phyloP scores from a whole-genome alignment of 2,797 vertebrate species.

The Sciurus carolinensis region DNA sequence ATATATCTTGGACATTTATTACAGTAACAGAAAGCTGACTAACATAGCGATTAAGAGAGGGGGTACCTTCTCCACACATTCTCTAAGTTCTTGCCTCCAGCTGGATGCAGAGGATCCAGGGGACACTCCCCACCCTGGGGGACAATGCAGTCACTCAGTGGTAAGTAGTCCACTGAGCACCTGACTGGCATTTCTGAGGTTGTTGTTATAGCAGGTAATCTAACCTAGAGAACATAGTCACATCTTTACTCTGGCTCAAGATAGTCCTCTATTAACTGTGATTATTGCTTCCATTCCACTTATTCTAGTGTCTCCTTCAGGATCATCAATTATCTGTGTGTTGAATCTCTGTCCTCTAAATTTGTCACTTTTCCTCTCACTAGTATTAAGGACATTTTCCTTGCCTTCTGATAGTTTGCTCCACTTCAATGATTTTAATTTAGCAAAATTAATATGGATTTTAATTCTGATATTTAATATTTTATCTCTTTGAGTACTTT shows the following conservation, averaged over 20 bases:
- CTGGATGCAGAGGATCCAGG: neutral
- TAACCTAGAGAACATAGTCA: neutral
- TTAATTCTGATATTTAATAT: constrained; percentile 22
- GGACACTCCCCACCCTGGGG: neutral
- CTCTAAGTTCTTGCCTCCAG: neutral
- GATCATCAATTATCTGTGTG: neutral
- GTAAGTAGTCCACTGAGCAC: neutral
- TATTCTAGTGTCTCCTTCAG: neutral
- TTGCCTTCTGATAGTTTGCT: constrained; percentile 9
- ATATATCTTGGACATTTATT: neutral
- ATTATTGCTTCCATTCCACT: neutral
- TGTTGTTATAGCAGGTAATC: neutral
- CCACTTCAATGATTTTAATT: constrained; percentile 52
- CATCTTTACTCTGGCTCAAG: neutral
- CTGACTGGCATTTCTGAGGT: neutral
- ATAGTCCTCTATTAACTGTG: neutral
- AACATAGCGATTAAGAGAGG: neutral
- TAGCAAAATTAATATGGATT: constrained; percentile 2
- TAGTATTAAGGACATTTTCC: constrained; percentile 26
- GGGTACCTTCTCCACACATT: neutral
- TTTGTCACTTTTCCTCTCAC: constrained; percentile 23
- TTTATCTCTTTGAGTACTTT: constrained; percentile 9
- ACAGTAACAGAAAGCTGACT: neutral
- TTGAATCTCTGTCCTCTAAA: neutral
- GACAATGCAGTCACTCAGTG: neutral